phyloP scores from a whole-genome alignment of 2,113 vertebrate species.

The Zosterops japonicus region DNA sequence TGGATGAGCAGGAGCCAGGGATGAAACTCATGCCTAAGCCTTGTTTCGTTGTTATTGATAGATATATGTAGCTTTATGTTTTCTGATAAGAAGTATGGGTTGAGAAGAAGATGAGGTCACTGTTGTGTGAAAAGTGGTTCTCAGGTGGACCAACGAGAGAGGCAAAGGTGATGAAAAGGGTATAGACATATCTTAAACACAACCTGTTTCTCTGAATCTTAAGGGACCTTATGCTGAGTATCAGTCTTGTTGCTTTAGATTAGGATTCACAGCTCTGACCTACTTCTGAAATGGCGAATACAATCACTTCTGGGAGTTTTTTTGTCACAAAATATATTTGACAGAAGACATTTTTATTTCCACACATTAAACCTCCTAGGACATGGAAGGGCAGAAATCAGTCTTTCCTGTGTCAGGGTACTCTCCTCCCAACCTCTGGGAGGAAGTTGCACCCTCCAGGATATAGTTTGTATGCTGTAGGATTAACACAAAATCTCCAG shows the following conservation, averaged over 20 bases:
- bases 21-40: not conserved
- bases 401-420: not conserved
- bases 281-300: not conserved
- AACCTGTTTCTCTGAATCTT: not conserved
- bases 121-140: not conserved
- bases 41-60: not conserved
- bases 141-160: not conserved
- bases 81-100: not conserved
- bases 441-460: not conserved
- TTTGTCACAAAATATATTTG: not conserved
- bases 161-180: not conserved
- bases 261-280: conserved; percentile 17
- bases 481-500: not conserved
- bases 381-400: not conserved
- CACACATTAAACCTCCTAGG: not conserved
- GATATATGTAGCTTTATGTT: not conserved
- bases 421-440: not conserved
- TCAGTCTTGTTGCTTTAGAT: not conserved
- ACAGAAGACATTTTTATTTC: not conserved
- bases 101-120: not conserved
- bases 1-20: not conserved
- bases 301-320: not conserved
- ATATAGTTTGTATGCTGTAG: not conserved
- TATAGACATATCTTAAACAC: not conserved
- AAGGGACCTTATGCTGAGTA: not conserved